Evolutionary conservation across 1,140 invertebrate genomes (phyloP).

Genomic region (Glossosoma conforme): DNA sequence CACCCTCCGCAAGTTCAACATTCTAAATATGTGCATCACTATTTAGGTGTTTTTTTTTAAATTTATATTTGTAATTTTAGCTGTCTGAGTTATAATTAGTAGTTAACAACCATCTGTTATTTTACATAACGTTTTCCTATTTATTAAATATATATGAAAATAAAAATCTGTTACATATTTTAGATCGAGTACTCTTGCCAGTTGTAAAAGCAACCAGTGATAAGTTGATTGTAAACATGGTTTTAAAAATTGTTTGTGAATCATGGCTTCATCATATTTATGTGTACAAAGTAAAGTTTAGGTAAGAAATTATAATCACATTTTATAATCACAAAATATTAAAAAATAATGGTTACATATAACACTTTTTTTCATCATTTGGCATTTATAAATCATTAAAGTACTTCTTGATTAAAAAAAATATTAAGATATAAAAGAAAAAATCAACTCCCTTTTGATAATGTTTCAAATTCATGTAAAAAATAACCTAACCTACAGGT

Average conservation of each 20-base stretch:
- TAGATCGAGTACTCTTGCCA: conserved; percentile 68
- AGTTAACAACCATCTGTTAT: background rate
- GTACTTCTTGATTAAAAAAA: too few species aligned
- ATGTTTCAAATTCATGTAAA: too few species aligned
- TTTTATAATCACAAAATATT: too few species aligned
- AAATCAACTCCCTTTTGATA: too few species aligned
- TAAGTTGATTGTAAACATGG: conserved; percentile 65
- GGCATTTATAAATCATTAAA: too few species aligned
- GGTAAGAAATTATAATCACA: conserved; percentile 43
- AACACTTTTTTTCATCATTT: too few species aligned
- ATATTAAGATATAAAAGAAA: too few species aligned
- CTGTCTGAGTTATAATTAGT: too few species aligned
- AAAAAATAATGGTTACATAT: too few species aligned
- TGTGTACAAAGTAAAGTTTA: conserved; percentile 72
- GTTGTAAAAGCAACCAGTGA: conserved; percentile 68
- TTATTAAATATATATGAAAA: background rate
- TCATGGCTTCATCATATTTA: conserved; percentile 82
- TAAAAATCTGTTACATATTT: conserved; percentile 32
- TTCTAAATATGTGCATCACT: conserved; percentile 53
- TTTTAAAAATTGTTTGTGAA: conserved; percentile 74
- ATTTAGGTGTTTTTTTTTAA: conserved; percentile 51
- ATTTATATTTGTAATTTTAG: too few species aligned
- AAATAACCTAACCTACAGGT: too few species aligned
- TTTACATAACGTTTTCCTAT: background rate
- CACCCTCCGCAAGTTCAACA: conserved; percentile 38